Evolutionary conservation across 2,113 vertebrate species (phyloP), one percentile per base, ranked within the genome.

Genomic region (Syrmaticus mikado): DNA sequence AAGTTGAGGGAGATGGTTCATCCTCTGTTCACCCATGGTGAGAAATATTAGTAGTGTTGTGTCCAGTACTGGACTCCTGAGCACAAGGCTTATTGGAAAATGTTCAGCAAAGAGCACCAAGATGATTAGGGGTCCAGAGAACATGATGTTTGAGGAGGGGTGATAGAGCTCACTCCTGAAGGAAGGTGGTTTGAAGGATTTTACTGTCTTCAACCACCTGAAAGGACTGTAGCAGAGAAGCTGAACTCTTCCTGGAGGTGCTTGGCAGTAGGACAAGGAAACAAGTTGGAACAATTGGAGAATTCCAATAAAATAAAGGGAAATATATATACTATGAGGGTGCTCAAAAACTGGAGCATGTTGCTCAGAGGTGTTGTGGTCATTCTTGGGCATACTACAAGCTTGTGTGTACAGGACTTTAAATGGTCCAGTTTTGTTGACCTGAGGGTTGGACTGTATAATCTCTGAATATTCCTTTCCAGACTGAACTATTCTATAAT

Each of bases 251-350:
- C 14, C 4, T 1, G 1, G n/a, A 71, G 41, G 11, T 13, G 19
- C 1, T 0, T 64, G 24, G 19, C 4, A 0, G 19, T 62, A 74
- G 40, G 18, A 60, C 0, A 0, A 75, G 30, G 64, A 73, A 34
- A 2, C 36, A 34, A 38, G 14, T 9, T 60, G 19, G 58, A 81
- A 55, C 19, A 32, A n/a, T n/a, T 0, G 0, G 6, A 11, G 8
- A 75, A 30, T 81, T 74, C 24, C 34, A 89, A 1, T 25, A 78
- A 67, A 48, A 53, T 78, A 17, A 70, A 77, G 65, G n/a, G 11
- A 67, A 83, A 83, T 24, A 16, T 16, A 24, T 17, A 8, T 71
- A 25, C 30, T 0, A 1, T 36, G 18, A 53, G 10, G 36, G 5
- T 81, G 18, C 34, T 67, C 11, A 55, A 64, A 81, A 78, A 28